Percentiles rank a stretch among this genome's conserved stretches.
Conservation (phyloP, 2,888 invertebrate species). For the Sinhomidia bicolor region DNA sequence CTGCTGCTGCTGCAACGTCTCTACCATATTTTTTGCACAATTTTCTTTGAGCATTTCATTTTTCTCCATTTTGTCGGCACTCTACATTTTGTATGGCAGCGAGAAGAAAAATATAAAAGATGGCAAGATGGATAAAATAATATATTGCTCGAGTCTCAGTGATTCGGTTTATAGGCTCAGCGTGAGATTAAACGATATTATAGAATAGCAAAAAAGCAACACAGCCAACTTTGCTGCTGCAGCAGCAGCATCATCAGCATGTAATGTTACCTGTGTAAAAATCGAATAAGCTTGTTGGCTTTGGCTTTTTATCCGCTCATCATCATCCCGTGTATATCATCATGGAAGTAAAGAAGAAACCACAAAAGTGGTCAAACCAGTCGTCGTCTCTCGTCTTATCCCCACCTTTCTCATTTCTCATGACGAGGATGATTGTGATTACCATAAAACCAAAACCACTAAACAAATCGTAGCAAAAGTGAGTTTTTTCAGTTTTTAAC, state of each 20-base stretch:
- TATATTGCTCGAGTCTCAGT: too few relatives aligned
- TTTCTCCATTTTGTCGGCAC: background rate
- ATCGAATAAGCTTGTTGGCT: background rate
- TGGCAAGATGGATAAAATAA: too few relatives aligned
- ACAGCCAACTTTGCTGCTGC: too few relatives aligned
- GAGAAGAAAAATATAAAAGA: background rate
- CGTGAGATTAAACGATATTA: slow-evolving; percentile 26
- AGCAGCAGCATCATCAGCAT: too few relatives aligned
- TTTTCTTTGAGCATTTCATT: slow-evolving; percentile 4
- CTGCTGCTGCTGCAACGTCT: background rate
- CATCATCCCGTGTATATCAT: background rate
- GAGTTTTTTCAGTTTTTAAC: background rate
- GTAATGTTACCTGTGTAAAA: background rate
- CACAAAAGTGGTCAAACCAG: slow-evolving; percentile 42
- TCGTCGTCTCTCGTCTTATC: background rate
- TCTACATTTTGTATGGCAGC: background rate
- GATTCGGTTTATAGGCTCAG: slow-evolving; percentile 18
- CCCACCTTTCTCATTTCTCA: background rate
- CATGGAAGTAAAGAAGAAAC: slow-evolving; percentile 6
- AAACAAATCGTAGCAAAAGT: background rate
- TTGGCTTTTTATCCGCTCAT: background rate
- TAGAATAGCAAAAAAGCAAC: background rate
- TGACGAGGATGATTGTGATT: background rate
- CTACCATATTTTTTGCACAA: background rate
- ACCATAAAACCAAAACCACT: slow-evolving; percentile 37